Evolutionary conservation across 2,888 invertebrate species (phyloP), one percentile per base, ranked within the genome.

Genomic region (Sinhomidia bicolor): DNA sequence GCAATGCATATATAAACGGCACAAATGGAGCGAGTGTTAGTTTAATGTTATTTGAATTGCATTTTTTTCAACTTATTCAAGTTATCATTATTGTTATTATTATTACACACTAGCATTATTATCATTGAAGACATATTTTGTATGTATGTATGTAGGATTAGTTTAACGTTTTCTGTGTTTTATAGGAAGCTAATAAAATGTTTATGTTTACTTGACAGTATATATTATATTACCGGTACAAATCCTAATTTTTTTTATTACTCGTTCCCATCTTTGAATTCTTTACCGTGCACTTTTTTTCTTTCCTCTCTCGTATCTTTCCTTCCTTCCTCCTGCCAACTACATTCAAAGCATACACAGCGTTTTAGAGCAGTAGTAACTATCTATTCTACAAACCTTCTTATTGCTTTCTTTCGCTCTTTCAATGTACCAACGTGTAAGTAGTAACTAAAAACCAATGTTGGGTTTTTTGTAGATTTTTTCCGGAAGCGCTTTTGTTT

Each of bases 401-500:
- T 78, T 78, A 78, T 78, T 78, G 78, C 78, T 78, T 78, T 78
- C 51, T 32, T 78, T 78, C 23, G 17, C 44, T 78, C 51, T 78
- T 57, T 78, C 78, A 80, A 32, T 32, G 76, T 78, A 78, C 76
- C 76, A 78, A 78, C 54, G 76, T 78, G 20, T 78, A 29, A 7
- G 17, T 71, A 41, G 41, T 71, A 71, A 41, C 71, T 54, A 54
- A 78, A 51, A 78, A 51, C 12, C 26, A 36, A 32, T 54, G 26
- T 54, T 29, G 26, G 51, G 54, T 26, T 78, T n/a, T 78, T 78
- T 54, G 51, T 71, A 44, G 36, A 60, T 86, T 81, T 85, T 36
- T 41, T 79, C 32, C 51, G 71, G 84, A 88, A 88, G 88, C 88
- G 88, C 83, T 88, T 88, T 74, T 88, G 88, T 80, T 88, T 88